A percentile compares a stretch with the other conserved stretches of the same genome.
These are phyloP conservation scores for Pangasius sanitwongsei DNA, from an alignment of 2,797 vertebrate species.

Conservation along the genomic window DNA sequence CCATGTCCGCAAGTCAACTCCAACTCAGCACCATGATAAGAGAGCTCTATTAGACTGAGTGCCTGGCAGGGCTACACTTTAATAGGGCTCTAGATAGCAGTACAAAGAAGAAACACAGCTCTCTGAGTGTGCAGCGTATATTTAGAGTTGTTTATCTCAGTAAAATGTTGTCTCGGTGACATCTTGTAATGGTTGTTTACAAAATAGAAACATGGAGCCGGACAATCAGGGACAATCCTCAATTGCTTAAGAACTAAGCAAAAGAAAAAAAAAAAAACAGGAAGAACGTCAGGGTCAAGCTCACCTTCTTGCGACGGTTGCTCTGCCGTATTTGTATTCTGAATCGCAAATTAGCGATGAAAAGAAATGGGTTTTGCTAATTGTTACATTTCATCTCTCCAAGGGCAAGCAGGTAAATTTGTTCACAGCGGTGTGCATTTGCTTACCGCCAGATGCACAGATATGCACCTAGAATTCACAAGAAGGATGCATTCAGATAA, in stretches of 20 bases:
- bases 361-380: slow-evolving; percentile 76
- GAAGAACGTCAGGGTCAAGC: slow-evolving; percentile 80
- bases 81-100: slow-evolving; percentile 72
- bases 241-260: background rate
- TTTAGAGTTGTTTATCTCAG: slow-evolving; percentile 76
- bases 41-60: slow-evolving; percentile 67
- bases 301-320: slow-evolving; percentile 79
- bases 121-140: slow-evolving; percentile 74
- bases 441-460: slow-evolving; percentile 74
- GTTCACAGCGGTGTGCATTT: slow-evolving; percentile 72
- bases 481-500: slow-evolving; percentile 46
- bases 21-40: slow-evolving; percentile 75
- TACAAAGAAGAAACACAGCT: slow-evolving; percentile 70
- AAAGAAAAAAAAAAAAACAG: slow-evolving; percentile 68
- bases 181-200: slow-evolving; percentile 78
- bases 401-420: slow-evolving; percentile 79
- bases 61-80: slow-evolving; percentile 71
- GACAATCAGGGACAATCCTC: slow-evolving; percentile 8
- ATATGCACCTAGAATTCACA: slow-evolving; percentile 71
- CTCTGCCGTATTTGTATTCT: slow-evolving; percentile 72
- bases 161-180: slow-evolving; percentile 71
- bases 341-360: slow-evolving; percentile 78
- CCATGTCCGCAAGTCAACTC: slow-evolving; percentile 80
- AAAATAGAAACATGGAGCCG: slow-evolving; percentile 47
- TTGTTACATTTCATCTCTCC: slow-evolving; percentile 80